A percentile compares a stretch with the other conserved stretches of the same genome.
These are phyloP conservation scores for Corythornis cristatus DNA, from an alignment of 2,113 vertebrate species.

Conservation along the genomic window DNA sequence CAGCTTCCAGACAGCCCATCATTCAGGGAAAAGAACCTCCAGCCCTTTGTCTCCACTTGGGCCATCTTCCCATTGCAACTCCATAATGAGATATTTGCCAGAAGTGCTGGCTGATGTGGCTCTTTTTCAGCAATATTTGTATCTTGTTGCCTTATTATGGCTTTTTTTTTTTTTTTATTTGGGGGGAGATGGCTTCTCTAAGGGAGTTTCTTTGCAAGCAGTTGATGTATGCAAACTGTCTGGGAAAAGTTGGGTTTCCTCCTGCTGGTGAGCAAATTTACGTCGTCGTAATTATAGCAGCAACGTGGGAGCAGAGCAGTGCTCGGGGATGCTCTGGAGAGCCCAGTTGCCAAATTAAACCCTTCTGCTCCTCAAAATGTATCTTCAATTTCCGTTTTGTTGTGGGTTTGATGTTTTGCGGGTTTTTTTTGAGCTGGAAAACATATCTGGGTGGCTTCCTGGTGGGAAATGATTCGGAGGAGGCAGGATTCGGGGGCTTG, in stretches of 20 bases:
- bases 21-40: not conserved
- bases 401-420: no score
- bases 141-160: not conserved
- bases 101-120: rapidly evolving
- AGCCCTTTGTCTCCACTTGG: rapidly evolving
- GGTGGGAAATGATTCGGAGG: not conserved
- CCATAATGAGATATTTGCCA: not conserved
- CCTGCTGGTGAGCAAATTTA: no score
- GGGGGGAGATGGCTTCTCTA: not conserved
- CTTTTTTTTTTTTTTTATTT: not conserved
- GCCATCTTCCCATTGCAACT: not conserved
- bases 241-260: no score
- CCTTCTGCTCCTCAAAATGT: no score
- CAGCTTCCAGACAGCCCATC: not conserved
- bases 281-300: no score
- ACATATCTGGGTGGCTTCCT: rapidly evolving
- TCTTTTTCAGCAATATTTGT: not conserved
- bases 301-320: no score
- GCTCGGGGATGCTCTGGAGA: no score
- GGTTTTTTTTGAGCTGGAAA: not conserved
- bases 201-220: not conserved
- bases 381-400: no score
- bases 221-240: no score
- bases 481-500: not conserved
- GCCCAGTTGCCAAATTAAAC: no score